Percentiles rank a stretch among this genome's conserved stretches.
Evolutionary conservation across 2,113 vertebrate genomes (phyloP).

Genomic region (Vicugna pacos): DNA sequence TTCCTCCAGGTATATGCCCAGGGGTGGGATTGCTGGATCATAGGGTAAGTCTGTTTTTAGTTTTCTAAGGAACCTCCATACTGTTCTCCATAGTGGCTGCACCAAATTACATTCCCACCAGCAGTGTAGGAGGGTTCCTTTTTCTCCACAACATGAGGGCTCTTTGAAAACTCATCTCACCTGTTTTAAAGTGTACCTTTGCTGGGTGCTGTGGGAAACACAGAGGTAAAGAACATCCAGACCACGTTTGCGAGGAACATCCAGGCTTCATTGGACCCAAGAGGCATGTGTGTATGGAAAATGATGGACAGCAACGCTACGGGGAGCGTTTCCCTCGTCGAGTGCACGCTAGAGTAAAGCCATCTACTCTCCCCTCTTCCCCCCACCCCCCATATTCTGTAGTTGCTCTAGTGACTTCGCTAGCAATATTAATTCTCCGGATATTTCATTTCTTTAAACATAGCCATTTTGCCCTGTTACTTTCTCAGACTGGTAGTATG

Average conservation of each 20-base stretch:
- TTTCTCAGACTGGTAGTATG: neutral
- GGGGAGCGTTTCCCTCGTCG: too few relatives aligned
- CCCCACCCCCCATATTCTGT: fast-evolving
- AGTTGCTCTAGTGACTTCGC: neutral
- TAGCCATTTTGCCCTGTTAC: neutral
- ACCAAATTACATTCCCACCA: too few relatives aligned
- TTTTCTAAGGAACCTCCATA: too few relatives aligned
- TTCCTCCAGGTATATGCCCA: too few relatives aligned
- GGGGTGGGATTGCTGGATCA: too few relatives aligned
- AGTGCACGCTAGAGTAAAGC: fast-evolving
- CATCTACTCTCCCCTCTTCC: too few relatives aligned
- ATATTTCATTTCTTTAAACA: neutral
- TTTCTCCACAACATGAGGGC: neutral
- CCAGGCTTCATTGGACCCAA: fast-evolving
- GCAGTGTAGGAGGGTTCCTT: too few relatives aligned
- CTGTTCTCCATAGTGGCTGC: too few relatives aligned
- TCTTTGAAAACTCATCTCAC: neutral
- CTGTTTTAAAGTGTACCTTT: neutral
- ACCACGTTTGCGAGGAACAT: fast-evolving
- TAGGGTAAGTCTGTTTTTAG: too few relatives aligned
- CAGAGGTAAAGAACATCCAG: neutral
- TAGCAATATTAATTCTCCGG: neutral
- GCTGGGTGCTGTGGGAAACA: neutral
- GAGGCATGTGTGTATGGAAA: neutral
- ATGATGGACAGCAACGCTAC: fast-evolving